Evolutionary conservation across 2,113 vertebrate genomes (phyloP).

Genomic region (Sorex fumeus): DNA sequence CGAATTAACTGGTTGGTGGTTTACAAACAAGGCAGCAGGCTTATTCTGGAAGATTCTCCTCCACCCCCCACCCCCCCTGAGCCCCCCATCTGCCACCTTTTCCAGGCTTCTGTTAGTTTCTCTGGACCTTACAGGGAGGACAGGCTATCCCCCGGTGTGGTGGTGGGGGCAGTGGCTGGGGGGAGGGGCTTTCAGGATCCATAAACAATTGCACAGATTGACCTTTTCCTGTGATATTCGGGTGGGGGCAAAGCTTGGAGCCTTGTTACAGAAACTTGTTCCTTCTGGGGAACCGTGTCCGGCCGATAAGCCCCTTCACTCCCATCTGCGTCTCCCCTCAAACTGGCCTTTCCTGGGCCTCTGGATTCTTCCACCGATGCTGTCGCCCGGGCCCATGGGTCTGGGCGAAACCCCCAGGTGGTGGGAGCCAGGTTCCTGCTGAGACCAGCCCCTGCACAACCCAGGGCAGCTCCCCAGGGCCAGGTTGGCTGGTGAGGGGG

Average conservation of each 20-base stretch:
- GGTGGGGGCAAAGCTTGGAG: constrained; percentile 74
- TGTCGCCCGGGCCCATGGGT: too few relatives aligned
- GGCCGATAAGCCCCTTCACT: constrained; percentile 28
- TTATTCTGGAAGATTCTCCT: too few relatives aligned
- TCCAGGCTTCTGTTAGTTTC: not conserved
- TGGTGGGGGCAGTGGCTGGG: too few relatives aligned
- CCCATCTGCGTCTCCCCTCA: not conserved
- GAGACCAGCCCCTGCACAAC: not conserved
- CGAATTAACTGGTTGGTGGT: too few relatives aligned
- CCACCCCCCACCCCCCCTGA: too few relatives aligned
- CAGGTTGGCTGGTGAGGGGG: too few relatives aligned
- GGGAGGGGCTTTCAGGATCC: not conserved
- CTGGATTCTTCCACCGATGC: not conserved
- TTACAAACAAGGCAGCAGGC: too few relatives aligned
- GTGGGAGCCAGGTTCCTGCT: not conserved
- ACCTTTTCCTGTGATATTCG: constrained; percentile 45
- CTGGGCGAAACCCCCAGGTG: not conserved
- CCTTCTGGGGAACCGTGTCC: not conserved
- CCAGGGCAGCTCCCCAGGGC: not conserved
- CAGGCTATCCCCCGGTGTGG: constrained; percentile 66
- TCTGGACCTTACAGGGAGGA: constrained; percentile 31
- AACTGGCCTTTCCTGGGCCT: not conserved
- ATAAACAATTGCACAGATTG: constrained; percentile 57
- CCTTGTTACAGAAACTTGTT: constrained; percentile 55
- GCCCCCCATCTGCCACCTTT: not conserved